phyloP scores from a whole-genome alignment of 2,888 invertebrate genomes.

The Himalopsyche tibetana region DNA sequence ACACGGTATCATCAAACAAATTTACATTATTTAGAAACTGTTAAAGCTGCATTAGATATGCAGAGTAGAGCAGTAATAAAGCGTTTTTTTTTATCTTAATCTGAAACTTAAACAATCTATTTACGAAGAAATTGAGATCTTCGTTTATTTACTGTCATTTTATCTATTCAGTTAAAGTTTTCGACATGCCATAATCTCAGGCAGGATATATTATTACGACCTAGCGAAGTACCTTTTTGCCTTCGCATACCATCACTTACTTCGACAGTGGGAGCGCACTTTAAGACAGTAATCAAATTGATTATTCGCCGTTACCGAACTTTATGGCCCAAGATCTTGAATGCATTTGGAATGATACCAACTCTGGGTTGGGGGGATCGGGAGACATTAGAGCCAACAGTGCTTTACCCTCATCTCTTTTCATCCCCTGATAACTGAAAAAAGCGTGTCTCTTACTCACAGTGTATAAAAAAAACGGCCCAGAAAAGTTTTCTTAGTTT shows the following conservation, averaged over 20 bases:
- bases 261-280: slow-evolving; percentile 9
- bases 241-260: slow-evolving; percentile 24
- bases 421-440: slow-evolving; percentile 32
- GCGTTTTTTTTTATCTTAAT: too few species aligned
- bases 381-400: slow-evolving; percentile 8
- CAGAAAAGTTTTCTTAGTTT: slow-evolving; percentile 7
- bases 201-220: slow-evolving; percentile 26
- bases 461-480: neutral
- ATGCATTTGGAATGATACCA: slow-evolving; percentile 34
- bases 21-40: too few species aligned
- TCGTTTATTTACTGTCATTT: slow-evolving; percentile 9
- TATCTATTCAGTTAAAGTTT: slow-evolving; percentile 6
- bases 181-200: slow-evolving; percentile 20
- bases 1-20: too few species aligned
- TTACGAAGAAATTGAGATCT: too few species aligned
- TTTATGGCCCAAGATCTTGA: slow-evolving; percentile 21
- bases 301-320: slow-evolving; percentile 30
- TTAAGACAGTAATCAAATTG: slow-evolving; percentile 26
- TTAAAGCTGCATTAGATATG: too few species aligned
- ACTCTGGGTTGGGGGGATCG: neutral
- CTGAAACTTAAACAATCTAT: too few species aligned
- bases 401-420: slow-evolving; percentile 21
- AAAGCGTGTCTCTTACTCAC: neutral
- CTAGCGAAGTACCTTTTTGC: neutral
- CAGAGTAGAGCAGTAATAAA: too few species aligned